Percentiles rank a stretch among this genome's conserved stretches.
Evolutionary conservation across 1,140 invertebrate genomes (phyloP).

Genomic region (Antheraea mylitta): DNA sequence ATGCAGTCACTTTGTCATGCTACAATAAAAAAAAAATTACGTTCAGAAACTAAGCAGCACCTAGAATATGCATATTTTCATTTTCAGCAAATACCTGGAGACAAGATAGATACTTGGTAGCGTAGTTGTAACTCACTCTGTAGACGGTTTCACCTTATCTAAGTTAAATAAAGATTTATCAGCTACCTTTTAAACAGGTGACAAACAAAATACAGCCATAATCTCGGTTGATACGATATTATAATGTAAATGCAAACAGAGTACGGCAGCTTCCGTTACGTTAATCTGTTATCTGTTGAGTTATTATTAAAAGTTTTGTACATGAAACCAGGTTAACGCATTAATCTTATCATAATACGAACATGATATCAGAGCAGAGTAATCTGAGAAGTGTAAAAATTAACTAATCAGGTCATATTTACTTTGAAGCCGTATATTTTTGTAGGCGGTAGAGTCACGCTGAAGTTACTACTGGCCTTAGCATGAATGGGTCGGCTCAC

Average conservation of each 20-base stretch:
- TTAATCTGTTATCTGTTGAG: constrained; percentile 61
- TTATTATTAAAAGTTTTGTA: constrained; percentile 23
- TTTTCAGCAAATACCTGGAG: constrained; percentile 3
- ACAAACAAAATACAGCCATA: constrained; percentile 63
- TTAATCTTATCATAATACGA: constrained; percentile 19
- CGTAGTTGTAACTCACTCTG: constrained; percentile 7
- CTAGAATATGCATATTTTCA: neutral
- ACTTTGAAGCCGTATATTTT: neutral
- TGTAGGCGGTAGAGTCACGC: no score
- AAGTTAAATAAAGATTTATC: constrained; percentile 64
- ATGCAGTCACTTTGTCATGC: no score
- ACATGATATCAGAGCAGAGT: neutral
- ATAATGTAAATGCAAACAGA: constrained; percentile 57
- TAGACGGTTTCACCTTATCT: constrained; percentile 40
- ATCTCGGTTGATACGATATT: constrained; percentile 66
- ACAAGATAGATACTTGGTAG: neutral
- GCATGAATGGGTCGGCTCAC: no score
- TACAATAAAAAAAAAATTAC: no score
- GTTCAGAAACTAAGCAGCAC: no score
- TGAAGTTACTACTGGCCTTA: no score
- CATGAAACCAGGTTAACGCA: constrained; percentile 28
- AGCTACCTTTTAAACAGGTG: constrained; percentile 59
- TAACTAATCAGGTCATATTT: neutral
- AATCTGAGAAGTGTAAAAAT: constrained; percentile 3
- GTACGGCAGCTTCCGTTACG: constrained; percentile 62